Evolutionary conservation across 2,113 vertebrate species (phyloP).

Genomic region (Xiphophorus couchianus): DNA sequence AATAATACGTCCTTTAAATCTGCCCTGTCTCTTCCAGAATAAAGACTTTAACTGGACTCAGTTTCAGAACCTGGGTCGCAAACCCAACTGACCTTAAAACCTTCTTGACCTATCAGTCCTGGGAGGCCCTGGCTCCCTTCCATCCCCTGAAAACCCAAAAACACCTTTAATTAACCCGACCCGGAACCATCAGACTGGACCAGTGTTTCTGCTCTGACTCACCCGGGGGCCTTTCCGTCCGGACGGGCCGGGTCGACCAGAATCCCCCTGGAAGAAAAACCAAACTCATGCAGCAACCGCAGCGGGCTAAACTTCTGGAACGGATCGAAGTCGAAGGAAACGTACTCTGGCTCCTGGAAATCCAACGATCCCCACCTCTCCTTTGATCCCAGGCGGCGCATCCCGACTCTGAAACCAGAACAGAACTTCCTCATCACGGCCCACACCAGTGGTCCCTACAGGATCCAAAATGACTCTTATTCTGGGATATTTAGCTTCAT

Average conservation of each 20-base stretch:
- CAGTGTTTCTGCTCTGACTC: background rate
- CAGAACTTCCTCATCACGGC: background rate
- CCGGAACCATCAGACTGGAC: background rate
- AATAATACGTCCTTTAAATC: background rate
- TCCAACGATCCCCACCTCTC: slow-evolving; percentile 77
- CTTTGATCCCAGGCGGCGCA: slow-evolving; percentile 50
- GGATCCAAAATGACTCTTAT: background rate
- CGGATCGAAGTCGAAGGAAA: background rate
- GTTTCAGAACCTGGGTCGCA: background rate
- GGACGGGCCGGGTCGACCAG: slow-evolving; percentile 67
- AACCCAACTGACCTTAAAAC: slow-evolving; percentile 64
- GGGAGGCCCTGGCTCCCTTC: slow-evolving; percentile 69
- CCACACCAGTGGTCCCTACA: background rate
- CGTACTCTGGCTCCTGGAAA: slow-evolving; percentile 72
- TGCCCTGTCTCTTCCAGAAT: background rate
- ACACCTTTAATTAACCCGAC: slow-evolving; percentile 2
- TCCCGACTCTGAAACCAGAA: slow-evolving; percentile 65
- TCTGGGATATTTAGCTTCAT: background rate
- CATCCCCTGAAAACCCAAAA: slow-evolving; percentile 57
- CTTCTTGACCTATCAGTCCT: slow-evolving; percentile 74
- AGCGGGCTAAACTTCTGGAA: too few species aligned
- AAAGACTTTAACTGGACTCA: background rate
- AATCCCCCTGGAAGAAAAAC: slow-evolving; percentile 71
- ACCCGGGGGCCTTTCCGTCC: slow-evolving; percentile 62
- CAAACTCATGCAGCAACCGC: background rate